A percentile compares a stretch with the other conserved stretches of the same genome.
phyloP scores from a whole-genome alignment of 1,140 invertebrate species.

The Drosophila kohkoa region DNA sequence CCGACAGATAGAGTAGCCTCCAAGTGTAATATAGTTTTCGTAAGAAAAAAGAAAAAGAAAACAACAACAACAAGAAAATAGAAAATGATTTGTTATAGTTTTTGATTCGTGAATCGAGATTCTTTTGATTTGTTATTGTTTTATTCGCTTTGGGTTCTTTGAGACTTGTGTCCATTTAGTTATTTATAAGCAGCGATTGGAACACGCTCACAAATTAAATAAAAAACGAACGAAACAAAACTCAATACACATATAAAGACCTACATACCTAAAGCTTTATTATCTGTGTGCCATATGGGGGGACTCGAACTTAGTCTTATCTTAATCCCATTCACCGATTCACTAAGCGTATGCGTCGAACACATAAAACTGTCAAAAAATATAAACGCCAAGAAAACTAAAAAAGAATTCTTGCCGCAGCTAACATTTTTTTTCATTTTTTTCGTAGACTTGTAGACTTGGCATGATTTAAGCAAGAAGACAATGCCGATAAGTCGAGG shows the following conservation, averaged over 20 bases:
- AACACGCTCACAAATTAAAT: slow-evolving; percentile 27
- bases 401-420: slow-evolving; percentile 31
- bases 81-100: slow-evolving; percentile 65
- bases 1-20: not conserved
- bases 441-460: slow-evolving; percentile 5
- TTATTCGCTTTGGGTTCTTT: slow-evolving; percentile 12
- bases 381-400: slow-evolving; percentile 18
- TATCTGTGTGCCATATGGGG: slow-evolving; percentile 50
- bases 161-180: not conserved
- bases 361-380: slow-evolving; percentile 81
- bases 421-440: slow-evolving; percentile 15
- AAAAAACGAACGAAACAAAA: not conserved
- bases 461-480: slow-evolving; percentile 65
- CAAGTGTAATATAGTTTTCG: slow-evolving; percentile 13
- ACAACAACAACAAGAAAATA: not conserved
- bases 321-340: slow-evolving; percentile 82
- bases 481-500: slow-evolving; percentile 66
- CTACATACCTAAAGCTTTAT: slow-evolving; percentile 68
- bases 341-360: slow-evolving; percentile 75
- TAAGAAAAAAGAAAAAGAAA: not conserved
- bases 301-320: slow-evolving; percentile 72
- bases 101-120: slow-evolving; percentile 2
- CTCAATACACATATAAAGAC: slow-evolving; percentile 6
- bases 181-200: slow-evolving; percentile 48
- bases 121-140: slow-evolving; percentile 7